A percentile compares a stretch with the other conserved stretches of the same genome.
Conservation (phyloP, 2,797 vertebrate genomes). For the Rhynchonycteris naso region DNA sequence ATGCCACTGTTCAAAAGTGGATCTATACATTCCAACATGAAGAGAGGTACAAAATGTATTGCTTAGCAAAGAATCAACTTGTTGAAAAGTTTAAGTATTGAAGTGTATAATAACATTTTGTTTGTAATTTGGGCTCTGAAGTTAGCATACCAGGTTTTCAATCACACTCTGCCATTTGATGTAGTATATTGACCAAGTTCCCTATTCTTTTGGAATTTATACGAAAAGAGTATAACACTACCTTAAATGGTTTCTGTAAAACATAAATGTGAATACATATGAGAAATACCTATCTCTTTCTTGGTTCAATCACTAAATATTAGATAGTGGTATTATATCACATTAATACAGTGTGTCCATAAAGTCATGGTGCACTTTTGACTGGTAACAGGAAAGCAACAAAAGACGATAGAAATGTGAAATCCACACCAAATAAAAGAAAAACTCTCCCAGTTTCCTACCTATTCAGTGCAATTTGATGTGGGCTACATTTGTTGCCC, state of each 20-base stretch:
- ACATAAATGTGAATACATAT: background rate
- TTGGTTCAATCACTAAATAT: background rate
- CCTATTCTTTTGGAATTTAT: background rate
- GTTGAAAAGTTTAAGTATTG: background rate
- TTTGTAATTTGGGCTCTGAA: background rate
- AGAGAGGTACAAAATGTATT: background rate
- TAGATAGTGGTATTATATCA: background rate
- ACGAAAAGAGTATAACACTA: background rate
- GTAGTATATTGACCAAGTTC: background rate
- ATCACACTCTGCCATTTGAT: background rate
- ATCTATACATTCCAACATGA: background rate
- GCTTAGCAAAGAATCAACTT: background rate
- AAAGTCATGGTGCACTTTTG: too few relatives aligned
- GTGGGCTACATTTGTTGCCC: too few relatives aligned
- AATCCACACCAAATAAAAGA: too few relatives aligned
- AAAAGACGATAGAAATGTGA: too few relatives aligned
- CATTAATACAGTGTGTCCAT: too few relatives aligned
- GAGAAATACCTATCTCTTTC: background rate
- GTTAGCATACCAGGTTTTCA: background rate
- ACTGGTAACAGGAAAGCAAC: too few relatives aligned
- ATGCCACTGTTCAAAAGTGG: background rate
- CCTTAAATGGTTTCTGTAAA: background rate
- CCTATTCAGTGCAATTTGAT: too few relatives aligned
- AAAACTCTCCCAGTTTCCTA: too few relatives aligned
- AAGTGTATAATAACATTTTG: background rate